Conservation (phyloP, 2,113 vertebrate genomes). For the Siniperca knerii region DNA sequence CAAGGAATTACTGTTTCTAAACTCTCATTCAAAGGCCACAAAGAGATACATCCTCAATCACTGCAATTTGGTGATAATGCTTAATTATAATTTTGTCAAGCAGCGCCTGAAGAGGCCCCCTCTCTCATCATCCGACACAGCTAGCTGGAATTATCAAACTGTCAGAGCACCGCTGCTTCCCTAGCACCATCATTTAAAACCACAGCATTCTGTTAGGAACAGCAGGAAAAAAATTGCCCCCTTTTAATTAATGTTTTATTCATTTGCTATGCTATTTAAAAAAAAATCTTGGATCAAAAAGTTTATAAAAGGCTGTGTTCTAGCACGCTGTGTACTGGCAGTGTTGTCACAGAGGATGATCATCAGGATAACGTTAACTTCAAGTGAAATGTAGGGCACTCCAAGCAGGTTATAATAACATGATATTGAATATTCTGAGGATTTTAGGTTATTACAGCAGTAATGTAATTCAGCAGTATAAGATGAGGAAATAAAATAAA, state of each 20-base stretch:
- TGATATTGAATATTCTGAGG: neutral
- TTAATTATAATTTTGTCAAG: conserved; percentile 76
- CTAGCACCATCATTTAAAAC: conserved; percentile 45
- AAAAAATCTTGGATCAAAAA: conserved; percentile 8
- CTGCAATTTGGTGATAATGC: conserved; percentile 75
- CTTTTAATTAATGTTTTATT: conserved; percentile 59
- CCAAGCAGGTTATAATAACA: neutral
- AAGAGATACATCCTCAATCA: conserved; percentile 71
- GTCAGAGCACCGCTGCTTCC: conserved; percentile 57
- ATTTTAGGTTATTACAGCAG: neutral
- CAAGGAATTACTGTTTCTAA: conserved; percentile 57
- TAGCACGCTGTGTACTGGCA: neutral
- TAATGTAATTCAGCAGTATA: neutral
- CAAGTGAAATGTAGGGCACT: neutral
- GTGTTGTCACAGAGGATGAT: neutral
- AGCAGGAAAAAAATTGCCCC: conserved; percentile 23
- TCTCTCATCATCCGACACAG: conserved; percentile 57
- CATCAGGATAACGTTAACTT: neutral
- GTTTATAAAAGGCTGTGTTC: neutral
- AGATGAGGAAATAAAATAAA: neutral
- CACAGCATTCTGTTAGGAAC: conserved; percentile 34
- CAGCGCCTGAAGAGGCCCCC: conserved; percentile 61
- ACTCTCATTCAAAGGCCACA: conserved; percentile 61
- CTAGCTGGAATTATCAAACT: conserved; percentile 54
- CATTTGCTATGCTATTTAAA: neutral